These are phyloP conservation scores for Aphaenogaster floridana DNA, from an alignment of 1,140 invertebrate genomes.

Conservation along the genomic window DNA sequence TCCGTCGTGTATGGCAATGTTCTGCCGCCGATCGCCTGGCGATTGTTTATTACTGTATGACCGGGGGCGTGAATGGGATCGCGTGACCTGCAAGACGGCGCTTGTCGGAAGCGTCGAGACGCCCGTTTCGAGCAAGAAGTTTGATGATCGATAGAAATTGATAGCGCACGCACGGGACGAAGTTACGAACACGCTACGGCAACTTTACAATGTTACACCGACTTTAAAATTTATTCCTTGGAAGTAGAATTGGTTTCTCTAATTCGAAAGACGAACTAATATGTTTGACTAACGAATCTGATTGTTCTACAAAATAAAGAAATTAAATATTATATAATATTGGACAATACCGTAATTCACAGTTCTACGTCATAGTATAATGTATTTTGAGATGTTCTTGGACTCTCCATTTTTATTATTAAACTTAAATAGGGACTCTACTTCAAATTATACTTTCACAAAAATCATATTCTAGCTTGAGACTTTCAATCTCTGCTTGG, in stretches of 20 bases:
- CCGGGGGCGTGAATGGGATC: conserved; percentile 6
- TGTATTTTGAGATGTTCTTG: neutral
- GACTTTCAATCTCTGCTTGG: neutral
- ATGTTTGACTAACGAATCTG: neutral
- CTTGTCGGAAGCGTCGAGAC: conserved; percentile 8
- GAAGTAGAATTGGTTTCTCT: neutral
- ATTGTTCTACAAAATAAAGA: neutral
- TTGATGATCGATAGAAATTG: conserved; percentile 38
- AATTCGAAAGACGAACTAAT: neutral
- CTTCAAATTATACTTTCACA: neutral
- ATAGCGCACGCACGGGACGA: neutral
- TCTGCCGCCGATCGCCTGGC: conserved; percentile 7
- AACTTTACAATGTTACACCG: too few relatives aligned
- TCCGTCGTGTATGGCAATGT: neutral
- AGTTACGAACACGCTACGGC: neutral
- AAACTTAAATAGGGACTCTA: neutral
- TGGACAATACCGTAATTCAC: neutral
- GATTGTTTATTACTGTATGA: conserved; percentile 51
- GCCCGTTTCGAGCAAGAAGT: conserved; percentile 15
- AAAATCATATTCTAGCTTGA: neutral
- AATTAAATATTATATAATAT: neutral
- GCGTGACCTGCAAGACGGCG: neutral
- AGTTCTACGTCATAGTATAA: neutral
- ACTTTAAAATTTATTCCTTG: neutral
- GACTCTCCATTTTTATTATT: neutral